Evolutionary conservation across 2,113 vertebrate species (phyloP), one percentile per base, ranked within the genome.

Genomic region (Scomber scombrus): DNA sequence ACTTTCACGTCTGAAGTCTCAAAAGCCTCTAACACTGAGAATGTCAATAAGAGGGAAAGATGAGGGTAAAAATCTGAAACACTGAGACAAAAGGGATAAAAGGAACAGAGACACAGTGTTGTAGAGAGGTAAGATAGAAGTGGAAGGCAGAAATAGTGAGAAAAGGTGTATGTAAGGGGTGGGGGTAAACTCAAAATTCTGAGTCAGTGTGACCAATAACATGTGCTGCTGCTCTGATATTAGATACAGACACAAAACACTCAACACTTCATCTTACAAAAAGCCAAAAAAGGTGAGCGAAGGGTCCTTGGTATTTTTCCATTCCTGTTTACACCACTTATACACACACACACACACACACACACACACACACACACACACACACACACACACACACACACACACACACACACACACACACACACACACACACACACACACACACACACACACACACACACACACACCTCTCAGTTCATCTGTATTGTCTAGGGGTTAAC

Each of bases 161-260:
- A 67, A 71, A 58, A 71, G 61, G 54, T 51, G 57, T 63, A 72
- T 83, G 61, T 57, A 9, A 74, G 56, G 73, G 47, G 65, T 40
- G 51, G 71, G 54, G 40, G 50, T 64, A 80, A 82, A 85, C 75
- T 21, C 45, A 84, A 85, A 88, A n/a, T 68, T 76, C 82, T 84
- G 88, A 83, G 86, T 88, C 88, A 89, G n/a, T 73, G 73, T 26
- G 15, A 81, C 57, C 31, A 15, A 70, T 67, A 87, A 72, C 71
- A 81, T 66, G 61, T 58, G 65, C 57, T 47, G 55, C 77, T 66
- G 65, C 68, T 88, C 85, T 87, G 60, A 81, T 26, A 26, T 26
- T 26, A 26, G 66, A 80, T 56, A 26, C 62, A 80, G 54, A 80
- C 55, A 81, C 71, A 73, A 81, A 85, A 72, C 47, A 40, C 66